A percentile compares a stretch with the other conserved stretches of the same genome.
Evolutionary conservation across 1,140 invertebrate species (phyloP).

Genomic region (Epicauta chinensis): DNA sequence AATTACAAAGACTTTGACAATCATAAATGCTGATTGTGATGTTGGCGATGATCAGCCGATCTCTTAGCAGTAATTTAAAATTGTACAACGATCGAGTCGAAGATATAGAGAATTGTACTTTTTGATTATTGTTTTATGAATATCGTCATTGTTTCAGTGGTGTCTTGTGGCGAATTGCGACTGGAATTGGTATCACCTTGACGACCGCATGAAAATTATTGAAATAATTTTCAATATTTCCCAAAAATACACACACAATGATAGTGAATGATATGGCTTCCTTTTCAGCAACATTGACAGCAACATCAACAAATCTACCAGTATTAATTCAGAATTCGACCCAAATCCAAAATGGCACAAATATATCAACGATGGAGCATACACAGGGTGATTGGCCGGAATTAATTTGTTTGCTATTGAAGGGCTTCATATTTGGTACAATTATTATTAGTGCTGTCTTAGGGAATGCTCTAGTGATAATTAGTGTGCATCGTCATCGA

Average conservation of each 20-base stretch:
- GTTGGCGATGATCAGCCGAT: no score
- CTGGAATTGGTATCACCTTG: no score
- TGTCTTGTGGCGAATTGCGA: no score
- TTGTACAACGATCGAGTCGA: no score
- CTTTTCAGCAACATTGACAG: constrained; percentile 36
- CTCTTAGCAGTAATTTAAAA: no score
- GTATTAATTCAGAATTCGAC: constrained; percentile 26
- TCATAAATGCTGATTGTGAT: no score
- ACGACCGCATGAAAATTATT: no score
- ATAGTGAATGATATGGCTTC: constrained; percentile 42
- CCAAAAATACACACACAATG: constrained; percentile 20
- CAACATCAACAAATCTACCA: constrained; percentile 27
- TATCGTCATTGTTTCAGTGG: no score
- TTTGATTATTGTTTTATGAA: no score
- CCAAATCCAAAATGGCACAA: constrained; percentile 29
- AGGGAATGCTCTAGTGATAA: constrained; percentile 81
- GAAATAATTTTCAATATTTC: no score
- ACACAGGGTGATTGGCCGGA: constrained; percentile 45
- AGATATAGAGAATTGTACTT: no score
- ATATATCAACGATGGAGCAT: constrained; percentile 35
- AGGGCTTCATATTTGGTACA: constrained; percentile 66
- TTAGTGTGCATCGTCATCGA: constrained; percentile 64
- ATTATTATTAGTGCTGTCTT: constrained; percentile 83
- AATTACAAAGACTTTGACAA: no score
- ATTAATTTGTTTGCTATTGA: constrained; percentile 56